Evolutionary conservation across 2,113 vertebrate species (phyloP).

Genomic region (Rhabdornis inornatus): DNA sequence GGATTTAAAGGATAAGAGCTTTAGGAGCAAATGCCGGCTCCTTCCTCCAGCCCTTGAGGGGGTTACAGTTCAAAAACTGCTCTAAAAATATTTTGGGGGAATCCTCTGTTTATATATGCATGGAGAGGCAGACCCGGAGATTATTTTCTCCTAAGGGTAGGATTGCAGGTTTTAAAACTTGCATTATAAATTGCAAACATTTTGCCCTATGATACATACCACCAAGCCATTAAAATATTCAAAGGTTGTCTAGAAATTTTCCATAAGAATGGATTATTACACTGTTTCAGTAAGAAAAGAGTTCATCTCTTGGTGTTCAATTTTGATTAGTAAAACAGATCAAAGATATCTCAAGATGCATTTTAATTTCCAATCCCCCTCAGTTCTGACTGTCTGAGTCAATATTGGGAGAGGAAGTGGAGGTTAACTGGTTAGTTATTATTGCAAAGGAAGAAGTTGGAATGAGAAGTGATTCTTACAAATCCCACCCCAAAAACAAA

Average conservation of each 20-base stretch:
- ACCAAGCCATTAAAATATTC: slow-evolving; percentile 2
- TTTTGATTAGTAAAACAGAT: slow-evolving; percentile 40
- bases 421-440: slow-evolving; percentile 42
- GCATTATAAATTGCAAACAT: background rate
- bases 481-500: background rate
- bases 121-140: background rate
- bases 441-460: slow-evolving; percentile 18
- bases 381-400: slow-evolving; percentile 29
- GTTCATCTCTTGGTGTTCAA: background rate
- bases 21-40: background rate
- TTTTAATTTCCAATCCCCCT: slow-evolving; percentile 28
- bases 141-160: background rate
- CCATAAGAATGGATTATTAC: background rate
- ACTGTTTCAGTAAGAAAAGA: slow-evolving; percentile 23
- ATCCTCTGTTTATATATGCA: background rate
- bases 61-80: background rate
- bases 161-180: background rate
- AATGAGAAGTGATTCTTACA: slow-evolving; percentile 56
- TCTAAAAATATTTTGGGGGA: background rate
- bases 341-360: slow-evolving; percentile 15
- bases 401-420: slow-evolving; percentile 47
- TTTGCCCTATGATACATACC: background rate
- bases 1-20: background rate
- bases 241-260: background rate
- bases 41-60: background rate